Evolutionary conservation across 2,888 invertebrate genomes (phyloP).

Genomic region (Plagiodera versicolora): DNA sequence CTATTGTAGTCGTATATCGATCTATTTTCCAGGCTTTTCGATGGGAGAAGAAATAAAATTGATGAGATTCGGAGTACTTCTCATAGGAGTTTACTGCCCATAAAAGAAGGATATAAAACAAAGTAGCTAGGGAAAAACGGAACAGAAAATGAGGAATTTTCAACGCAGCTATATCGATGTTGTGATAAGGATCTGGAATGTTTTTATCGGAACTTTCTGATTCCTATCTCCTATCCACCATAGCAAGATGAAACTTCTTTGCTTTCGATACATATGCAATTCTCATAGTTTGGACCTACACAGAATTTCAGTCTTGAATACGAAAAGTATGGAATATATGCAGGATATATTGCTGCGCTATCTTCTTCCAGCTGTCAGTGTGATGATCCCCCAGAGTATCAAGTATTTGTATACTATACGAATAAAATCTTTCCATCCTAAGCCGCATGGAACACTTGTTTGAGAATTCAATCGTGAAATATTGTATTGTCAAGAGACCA

Average conservation of each 20-base stretch:
- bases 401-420: too few species aligned
- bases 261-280: too few species aligned
- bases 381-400: too few species aligned
- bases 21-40: neutral
- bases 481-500: neutral
- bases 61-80: constrained; percentile 18
- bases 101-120: constrained; percentile 13
- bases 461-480: neutral
- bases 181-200: neutral
- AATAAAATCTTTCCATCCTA: too few species aligned
- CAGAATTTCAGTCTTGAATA: too few species aligned
- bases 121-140: constrained; percentile 1
- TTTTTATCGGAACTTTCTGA: neutral
- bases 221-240: too few species aligned
- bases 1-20: constrained; percentile 22
- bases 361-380: too few species aligned
- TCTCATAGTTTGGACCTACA: too few species aligned
- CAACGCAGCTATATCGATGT: neutral
- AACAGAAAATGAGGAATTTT: neutral
- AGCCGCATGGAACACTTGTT: too few species aligned
- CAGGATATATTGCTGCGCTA: too few species aligned
- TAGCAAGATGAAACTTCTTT: too few species aligned
- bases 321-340: neutral
- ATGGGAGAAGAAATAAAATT: constrained; percentile 19
- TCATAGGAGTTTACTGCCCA: constrained; percentile 14